Base-by-base conservation (phyloP, 2,797 vertebrate genomes). In the Eulemur albifrons region DNA sequence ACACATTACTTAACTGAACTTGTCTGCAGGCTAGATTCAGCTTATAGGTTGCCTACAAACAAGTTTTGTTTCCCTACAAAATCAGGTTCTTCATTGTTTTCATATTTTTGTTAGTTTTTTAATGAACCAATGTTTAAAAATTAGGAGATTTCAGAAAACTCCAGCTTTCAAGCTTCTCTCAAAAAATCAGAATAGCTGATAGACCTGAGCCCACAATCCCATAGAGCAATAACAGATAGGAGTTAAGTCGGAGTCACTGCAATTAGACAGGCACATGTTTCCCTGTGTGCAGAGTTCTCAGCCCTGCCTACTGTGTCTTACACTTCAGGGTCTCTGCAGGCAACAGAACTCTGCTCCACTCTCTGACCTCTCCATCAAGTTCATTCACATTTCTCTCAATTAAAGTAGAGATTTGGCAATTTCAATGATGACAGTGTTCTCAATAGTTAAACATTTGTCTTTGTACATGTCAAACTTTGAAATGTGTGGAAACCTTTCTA, bases 71-170 rank as follows among this genome's bases (percentile, higher is more conserved):
- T 59, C 23, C 40, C 18, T 76, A 32, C 4, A 61, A 45, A 93
- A 85, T 82, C 14, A 23, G 48, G 17, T 69, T 94, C 4, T 50
- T 65, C 38, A 20, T 45, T 94, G n/a, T 45, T 86, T 81, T 57
- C 23, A 75, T 61, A 67, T 40, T 75, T 83, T 90, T 75, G 13
- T 52, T 54, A 79, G 48, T 27, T 88, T 91, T 73, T 91, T 75
- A 80, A 67, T 73, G 79, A 76, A 76, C 18, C n/a, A 81, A 52
- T 65, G 27, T 30, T 95, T 80, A 84, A 69, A 92, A 97, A n/a
- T 23, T 73, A 27, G 27, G 27, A 94, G 27, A 43, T 23, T 38
- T 52, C 40, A 69, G 54, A 88, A 86, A 85, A 61, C 6, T 40
- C 23, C 0, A 80, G 15, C 10, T 91, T 91, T 94, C 54, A 84